Base-by-base conservation (phyloP, 2,888 invertebrate species). In the Leucozona laternaria region DNA sequence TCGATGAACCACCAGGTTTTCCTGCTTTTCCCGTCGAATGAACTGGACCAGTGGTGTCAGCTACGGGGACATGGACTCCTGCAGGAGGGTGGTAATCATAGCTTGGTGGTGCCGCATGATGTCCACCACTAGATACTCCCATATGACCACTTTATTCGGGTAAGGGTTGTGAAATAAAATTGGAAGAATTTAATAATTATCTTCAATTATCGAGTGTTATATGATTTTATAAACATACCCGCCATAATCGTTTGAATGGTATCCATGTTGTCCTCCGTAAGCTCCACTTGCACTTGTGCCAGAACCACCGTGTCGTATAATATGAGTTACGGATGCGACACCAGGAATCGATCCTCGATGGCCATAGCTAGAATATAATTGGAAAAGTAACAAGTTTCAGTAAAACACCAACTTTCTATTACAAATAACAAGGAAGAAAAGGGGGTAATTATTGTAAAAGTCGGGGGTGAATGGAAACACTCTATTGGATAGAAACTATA, bases 1-100 rank as follows among this genome's bases (percentile, higher is more conserved):
- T 89, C 0, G 92, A 90, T 25, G 90, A 88, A 64, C 77, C 79
- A 71, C 37, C 43, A 57, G 57, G 55, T 79, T 84, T 84, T 40
- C 15, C 25, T 20, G 80, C 77, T 78, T 86, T 81, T 15, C 78
- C 77, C 11, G 37, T 34, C 25, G 68, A 40, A 70, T 77, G 68
- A 15, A 55, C 28, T 43, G 72, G 62, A 22, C 62, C 77, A 25
- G 62, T 20, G 7, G 77, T 73, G 13, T 81, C 82, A 28, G 48
- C 73, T 15, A 86, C 48, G 2, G 82, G 78, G 17, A 43, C 50
- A 70, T 86, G 77, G 50, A 76, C 64, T 70, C n/a, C 73, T 55
- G 64, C 15, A 4, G 73, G 15, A 28, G 15, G n/a, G 37, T 86
- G 86, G 50, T 86, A 86, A 48, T 86, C 86, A 20, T 82, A 86